These are phyloP conservation scores for Hylomyscus alleni DNA, from an alignment of 2,797 vertebrate species.

Conservation along the genomic window DNA sequence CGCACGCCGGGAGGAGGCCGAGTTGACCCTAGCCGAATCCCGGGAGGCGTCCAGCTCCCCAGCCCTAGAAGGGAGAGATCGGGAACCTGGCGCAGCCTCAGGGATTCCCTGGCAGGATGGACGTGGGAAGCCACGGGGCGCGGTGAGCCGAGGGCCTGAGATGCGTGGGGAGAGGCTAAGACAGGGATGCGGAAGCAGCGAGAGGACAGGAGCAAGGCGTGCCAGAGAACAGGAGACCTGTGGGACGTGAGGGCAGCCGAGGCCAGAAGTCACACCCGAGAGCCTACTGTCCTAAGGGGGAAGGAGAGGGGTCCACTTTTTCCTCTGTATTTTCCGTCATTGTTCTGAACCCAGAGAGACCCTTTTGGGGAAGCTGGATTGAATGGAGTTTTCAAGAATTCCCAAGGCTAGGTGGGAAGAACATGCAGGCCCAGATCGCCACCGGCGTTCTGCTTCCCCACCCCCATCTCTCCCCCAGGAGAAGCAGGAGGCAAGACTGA, in stretches of 20 bases:
- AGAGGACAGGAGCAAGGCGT: constrained; percentile 46
- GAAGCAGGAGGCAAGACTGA: not conserved
- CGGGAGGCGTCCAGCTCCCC: not conserved
- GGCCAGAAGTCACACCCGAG: not conserved
- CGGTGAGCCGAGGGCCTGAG: constrained; percentile 59
- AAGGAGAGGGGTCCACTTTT: not conserved
- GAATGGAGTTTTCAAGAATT: constrained; percentile 68
- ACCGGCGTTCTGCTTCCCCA: not conserved
- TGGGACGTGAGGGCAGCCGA: not conserved
- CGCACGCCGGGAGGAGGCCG: constrained; percentile 55
- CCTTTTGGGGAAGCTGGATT: not conserved
- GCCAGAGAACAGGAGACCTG: constrained; percentile 52
- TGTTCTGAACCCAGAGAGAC: constrained; percentile 24
- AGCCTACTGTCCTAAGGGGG: not conserved
- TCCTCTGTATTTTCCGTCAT: not conserved
- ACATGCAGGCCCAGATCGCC: not conserved
- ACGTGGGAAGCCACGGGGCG: constrained; percentile 44
- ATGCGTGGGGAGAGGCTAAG: constrained; percentile 72
- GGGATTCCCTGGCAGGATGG: not conserved
- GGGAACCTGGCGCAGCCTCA: not conserved
- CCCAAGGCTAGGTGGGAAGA: constrained; percentile 27
- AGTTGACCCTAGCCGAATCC: not conserved
- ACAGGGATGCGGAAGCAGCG: constrained; percentile 77
- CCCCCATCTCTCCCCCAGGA: not conserved
- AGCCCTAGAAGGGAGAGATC: not conserved